These are phyloP conservation scores for Leptura quadrifasciata DNA, from an alignment of 2,888 invertebrate species.

Conservation along the genomic window DNA sequence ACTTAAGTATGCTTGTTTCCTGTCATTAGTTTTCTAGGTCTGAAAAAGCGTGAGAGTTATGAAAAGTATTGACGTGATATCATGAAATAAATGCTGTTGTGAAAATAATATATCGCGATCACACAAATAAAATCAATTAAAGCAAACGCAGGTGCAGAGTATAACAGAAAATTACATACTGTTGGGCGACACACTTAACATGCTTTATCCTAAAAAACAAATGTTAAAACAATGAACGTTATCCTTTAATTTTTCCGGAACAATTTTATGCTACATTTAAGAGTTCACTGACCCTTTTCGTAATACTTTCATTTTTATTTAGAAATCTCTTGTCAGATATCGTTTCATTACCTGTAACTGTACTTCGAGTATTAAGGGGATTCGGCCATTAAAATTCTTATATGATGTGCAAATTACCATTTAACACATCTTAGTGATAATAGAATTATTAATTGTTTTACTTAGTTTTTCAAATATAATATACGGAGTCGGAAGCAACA, in stretches of 20 bases:
- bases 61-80: neutral
- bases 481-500: no score
- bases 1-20: constrained; percentile 16
- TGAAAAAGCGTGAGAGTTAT: neutral
- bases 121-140: neutral
- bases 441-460: no score
- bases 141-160: neutral
- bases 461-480: no score
- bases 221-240: neutral
- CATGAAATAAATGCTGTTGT: neutral
- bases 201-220: neutral
- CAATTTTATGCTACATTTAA: constrained; percentile 1
- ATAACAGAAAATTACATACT: neutral
- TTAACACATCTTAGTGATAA: no score
- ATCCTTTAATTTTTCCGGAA: neutral
- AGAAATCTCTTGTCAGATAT: constrained; percentile 20
- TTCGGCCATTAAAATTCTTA: neutral
- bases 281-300: constrained; percentile 25
- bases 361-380: neutral
- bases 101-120: no score
- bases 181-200: neutral
- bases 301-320: constrained; percentile 28
- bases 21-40: constrained; percentile 3
- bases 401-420: neutral
- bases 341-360: constrained; percentile 13